Conservation (phyloP, 2,797 vertebrate genomes). For the Choloepus didactylus region DNA sequence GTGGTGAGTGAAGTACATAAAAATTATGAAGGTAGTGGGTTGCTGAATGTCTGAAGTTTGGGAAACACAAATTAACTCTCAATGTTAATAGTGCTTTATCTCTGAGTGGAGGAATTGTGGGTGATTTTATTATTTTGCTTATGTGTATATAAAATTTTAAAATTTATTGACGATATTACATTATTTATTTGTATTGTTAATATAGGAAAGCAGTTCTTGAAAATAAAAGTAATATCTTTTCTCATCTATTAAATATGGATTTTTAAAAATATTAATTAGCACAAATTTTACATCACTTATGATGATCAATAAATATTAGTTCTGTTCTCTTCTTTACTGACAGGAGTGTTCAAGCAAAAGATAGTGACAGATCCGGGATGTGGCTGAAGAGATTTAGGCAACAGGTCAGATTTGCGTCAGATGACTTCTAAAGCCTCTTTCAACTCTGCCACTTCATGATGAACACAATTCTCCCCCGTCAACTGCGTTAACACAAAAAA, state of each 20-base stretch:
- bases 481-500: not conserved
- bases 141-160: not conserved
- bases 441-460: not conserved
- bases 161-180: constrained; percentile 27
- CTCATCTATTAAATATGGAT: not conserved
- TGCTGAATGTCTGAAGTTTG: not conserved
- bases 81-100: not conserved
- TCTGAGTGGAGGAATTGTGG: not conserved
- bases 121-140: not conserved
- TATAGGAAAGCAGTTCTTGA: constrained; percentile 11
- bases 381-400: not conserved
- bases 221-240: constrained; percentile 18
- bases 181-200: constrained; percentile 27
- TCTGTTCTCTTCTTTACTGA: not conserved
- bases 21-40: not conserved
- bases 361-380: not conserved
- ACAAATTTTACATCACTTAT: not conserved
- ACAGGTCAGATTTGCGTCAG: constrained; percentile 11
- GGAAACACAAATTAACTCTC: not conserved
- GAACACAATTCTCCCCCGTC: not conserved
- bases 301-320: not conserved
- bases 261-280: not conserved
- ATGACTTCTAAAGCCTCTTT: not conserved
- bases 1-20: not conserved
- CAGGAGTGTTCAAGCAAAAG: not conserved